Evolutionary conservation across 30 jellyfish, hydroid and myxozoan genomes (phyloP).

Genomic region (Pelagia noctiluca): DNA sequence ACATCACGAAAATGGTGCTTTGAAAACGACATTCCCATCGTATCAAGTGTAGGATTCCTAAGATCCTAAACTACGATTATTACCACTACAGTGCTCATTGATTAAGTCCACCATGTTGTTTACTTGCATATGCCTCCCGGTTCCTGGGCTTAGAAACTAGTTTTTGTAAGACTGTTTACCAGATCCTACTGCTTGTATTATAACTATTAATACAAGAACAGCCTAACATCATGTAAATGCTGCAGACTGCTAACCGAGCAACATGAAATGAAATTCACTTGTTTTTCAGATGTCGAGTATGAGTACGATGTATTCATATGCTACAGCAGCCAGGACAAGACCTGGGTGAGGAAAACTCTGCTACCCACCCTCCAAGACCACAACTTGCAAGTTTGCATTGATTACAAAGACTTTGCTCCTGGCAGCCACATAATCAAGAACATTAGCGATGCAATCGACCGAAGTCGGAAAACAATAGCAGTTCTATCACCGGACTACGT

Average conservation of each 20-base stretch:
- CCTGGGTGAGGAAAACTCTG: slow-evolving; percentile 78
- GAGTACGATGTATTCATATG: slow-evolving; percentile 85
- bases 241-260: background rate
- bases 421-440: slow-evolving; percentile 77
- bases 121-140: too few relatives aligned
- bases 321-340: slow-evolving; percentile 83
- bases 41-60: too few relatives aligned
- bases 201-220: too few relatives aligned
- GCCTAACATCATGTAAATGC: background rate
- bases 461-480: slow-evolving; percentile 87
- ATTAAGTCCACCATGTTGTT: too few relatives aligned
- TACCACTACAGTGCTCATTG: too few relatives aligned
- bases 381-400: slow-evolving; percentile 78
- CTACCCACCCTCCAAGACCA: slow-evolving; percentile 35
- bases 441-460: slow-evolving; percentile 76
- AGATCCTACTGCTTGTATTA: too few relatives aligned
- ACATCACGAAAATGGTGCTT: too few relatives aligned
- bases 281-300: slow-evolving; percentile 25
- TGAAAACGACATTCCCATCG: too few relatives aligned
- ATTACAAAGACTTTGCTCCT: slow-evolving; percentile 72
- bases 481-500: slow-evolving; percentile 90
- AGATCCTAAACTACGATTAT: too few relatives aligned
- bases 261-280: background rate
- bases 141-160: too few relatives aligned
- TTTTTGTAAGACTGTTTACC: too few relatives aligned